Evolutionary conservation across 2,888 invertebrate species (phyloP), one percentile per base, ranked within the genome.

Genomic region (Nineta flava): DNA sequence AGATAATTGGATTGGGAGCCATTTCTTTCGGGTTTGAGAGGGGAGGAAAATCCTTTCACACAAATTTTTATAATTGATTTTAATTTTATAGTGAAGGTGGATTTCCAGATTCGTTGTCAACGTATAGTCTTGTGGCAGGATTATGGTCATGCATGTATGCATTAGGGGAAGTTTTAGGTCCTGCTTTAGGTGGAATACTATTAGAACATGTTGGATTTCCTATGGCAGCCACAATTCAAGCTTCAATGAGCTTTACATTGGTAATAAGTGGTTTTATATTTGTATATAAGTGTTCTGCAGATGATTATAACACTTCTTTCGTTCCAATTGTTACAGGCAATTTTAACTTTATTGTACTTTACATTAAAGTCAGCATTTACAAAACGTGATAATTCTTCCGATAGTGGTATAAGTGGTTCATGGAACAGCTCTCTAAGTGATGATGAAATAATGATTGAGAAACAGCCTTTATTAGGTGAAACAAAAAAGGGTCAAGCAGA

Each of bases 71-170:
- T 26, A 26, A 26, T 3, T 26, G 6, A 6, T 26, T n/a, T 26
- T 2, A 26, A 26, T 26, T 26, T 26, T 26, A 65, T 54, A 82
- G 81, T 53, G 76, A 78, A 58, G 76, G 75, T 2, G 82, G 82
- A 1, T 80, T 79, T 55, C 72, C 74, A 5, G 79, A 81, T 61
- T 77, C 77, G 12, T 61, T 83, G 46, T 70, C 76, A 13, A 85
- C 84, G 1, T 83, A 83, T 66, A 81, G 83, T 58, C 71, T 83
- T 1, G 82, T 85, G 34, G 83, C 83, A 0, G 84, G 84, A 16
- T 68, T 83, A 32, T 84, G 83, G 83, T 80, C 82, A 2, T 80
- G 81, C 56, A 79, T 81, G 69, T 84, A 83, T 63, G 83, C 84
- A 1, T 66, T 84, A 50, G 84, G 85, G 58, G 83, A 83, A 63